A percentile compares a stretch with the other conserved stretches of the same genome.
phyloP scores from a whole-genome alignment of 2,797 vertebrate species.

The Perodicticus potto region DNA sequence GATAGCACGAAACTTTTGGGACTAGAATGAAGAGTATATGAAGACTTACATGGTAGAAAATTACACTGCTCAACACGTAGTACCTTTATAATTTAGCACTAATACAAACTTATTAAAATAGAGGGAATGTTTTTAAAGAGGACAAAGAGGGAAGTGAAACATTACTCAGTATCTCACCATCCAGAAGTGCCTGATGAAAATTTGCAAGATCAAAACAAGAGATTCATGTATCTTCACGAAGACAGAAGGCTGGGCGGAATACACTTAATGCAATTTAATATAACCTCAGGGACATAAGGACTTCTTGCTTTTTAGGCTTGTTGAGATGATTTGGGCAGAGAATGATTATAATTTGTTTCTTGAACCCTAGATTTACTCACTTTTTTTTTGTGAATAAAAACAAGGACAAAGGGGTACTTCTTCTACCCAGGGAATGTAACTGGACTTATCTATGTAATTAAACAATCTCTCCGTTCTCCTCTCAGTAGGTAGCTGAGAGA shows the following conservation, averaged over 20 bases:
- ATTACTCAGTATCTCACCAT: background rate
- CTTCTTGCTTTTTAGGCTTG: conserved; percentile 24
- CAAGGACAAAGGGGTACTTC: background rate
- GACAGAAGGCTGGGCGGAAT: background rate
- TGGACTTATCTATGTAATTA: background rate
- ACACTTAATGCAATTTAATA: background rate
- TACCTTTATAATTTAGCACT: background rate
- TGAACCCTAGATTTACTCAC: background rate
- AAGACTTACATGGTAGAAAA: background rate
- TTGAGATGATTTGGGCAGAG: background rate
- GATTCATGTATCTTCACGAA: background rate
- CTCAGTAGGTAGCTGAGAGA: background rate
- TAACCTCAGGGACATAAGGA: background rate
- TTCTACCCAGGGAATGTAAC: background rate
- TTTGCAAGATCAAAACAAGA: conserved; percentile 37
- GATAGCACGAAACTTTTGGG: background rate
- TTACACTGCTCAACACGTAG: background rate
- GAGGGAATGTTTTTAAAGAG: background rate
- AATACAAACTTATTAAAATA: conserved; percentile 6
- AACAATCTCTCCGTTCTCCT: background rate
- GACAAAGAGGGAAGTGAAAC: background rate
- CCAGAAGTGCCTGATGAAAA: background rate
- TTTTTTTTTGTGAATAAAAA: conserved; percentile 16
- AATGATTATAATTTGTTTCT: background rate
- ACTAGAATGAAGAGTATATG: background rate